Base-by-base conservation (phyloP, 2,888 invertebrate genomes). In the Phyto melanocephala region DNA sequence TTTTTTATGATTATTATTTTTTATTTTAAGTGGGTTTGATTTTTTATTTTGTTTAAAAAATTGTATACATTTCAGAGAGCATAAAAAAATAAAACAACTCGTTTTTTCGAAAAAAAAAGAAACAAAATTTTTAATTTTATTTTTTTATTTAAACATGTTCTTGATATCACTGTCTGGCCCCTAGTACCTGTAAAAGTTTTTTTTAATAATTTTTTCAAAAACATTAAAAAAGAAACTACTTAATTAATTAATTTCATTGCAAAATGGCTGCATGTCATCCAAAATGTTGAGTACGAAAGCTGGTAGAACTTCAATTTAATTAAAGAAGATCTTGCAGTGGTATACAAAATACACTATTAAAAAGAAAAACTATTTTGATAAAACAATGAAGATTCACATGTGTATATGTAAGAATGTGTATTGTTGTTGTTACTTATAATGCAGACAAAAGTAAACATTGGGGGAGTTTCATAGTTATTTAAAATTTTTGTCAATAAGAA, bases 121-220 rank as follows among this genome's bases (percentile, higher is more conserved):
- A 28, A 75, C 54, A 35, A 15, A 45, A 67, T 54, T 75, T 62
- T 52, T 7, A 70, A 74, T 70, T 63, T 72, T 24, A 71, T 68
- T 75, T 83, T 76, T 28, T 72, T 75, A 72, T 58, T 58, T 37
- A 71, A 70, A 65, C 71, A 78, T 58, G 65, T 71, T 78, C 78
- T 78, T 56, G 56, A 37, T 52, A 63, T 72, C 40, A 52, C 40
- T 50, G 8, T 13, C 28, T 13, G 40, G 13, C 8, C 47, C n/a
- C 45, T 62, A 10, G 33, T 35, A 35, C 33, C 45, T 62, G 11
- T 45, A 35, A 47, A 15, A 37, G 0, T 13, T 37, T 68, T 54
- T 37, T 50, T 58, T 40, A 58, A n/a, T 22, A 11, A 65, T 22
- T 7, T 28, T 42, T 42, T 50, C 1, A 24, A 47, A 50, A 50